Conservation (phyloP, 2,888 invertebrate genomes). For the Petrolisthes cinctipes region DNA sequence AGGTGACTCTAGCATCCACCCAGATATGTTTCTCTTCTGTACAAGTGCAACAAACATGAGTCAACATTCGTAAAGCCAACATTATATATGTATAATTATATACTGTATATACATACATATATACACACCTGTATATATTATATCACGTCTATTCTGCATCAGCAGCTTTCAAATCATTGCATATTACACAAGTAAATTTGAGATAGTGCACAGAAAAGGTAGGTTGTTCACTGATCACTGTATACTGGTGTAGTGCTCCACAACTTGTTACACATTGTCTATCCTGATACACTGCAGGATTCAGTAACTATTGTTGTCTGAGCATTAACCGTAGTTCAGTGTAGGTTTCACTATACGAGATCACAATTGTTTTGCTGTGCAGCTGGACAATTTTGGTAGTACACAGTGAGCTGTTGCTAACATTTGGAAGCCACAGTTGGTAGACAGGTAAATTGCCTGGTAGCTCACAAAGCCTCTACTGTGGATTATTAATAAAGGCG, state of each 20-base stretch:
- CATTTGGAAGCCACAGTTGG: no score
- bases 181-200: background rate
- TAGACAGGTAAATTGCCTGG: no score
- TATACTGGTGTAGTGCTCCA: no score
- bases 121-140: slow-evolving; percentile 22
- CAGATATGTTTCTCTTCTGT: slow-evolving; percentile 44
- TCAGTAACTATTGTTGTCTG: no score
- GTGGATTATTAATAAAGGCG: slow-evolving; percentile 16
- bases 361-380: background rate
- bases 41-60: slow-evolving; percentile 36
- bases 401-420: no score
- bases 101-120: slow-evolving; percentile 19
- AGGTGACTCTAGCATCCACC: background rate
- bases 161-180: background rate
- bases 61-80: slow-evolving; percentile 23
- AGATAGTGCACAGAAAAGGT: background rate
- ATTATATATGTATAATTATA: background rate
- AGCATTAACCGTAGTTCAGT: no score
- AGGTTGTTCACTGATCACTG: background rate
- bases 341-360: no score
- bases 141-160: slow-evolving; percentile 13
- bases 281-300: no score
- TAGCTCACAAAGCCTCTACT: background rate
- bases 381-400: no score
- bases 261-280: no score